phyloP scores from a whole-genome alignment of 2,113 vertebrate species.

The Coptodon rendalli region DNA sequence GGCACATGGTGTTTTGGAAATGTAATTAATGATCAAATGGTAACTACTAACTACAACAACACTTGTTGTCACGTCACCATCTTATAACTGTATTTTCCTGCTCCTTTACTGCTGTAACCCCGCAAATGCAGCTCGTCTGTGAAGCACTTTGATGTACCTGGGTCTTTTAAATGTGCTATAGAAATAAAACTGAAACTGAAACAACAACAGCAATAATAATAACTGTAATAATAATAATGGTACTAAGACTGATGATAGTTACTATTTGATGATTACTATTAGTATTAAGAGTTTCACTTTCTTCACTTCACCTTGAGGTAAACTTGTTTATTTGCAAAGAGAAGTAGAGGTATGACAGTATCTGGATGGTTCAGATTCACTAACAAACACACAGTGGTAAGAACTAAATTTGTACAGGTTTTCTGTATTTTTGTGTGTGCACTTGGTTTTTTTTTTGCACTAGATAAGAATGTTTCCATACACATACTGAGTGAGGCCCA shows the following conservation, averaged over 20 bases:
- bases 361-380: background rate
- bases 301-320: background rate
- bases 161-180: no score
- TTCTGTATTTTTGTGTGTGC: background rate
- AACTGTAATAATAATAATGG: background rate
- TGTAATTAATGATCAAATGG: background rate
- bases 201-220: background rate
- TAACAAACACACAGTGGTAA: background rate
- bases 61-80: background rate
- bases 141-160: no score
- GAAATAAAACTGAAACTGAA: background rate
- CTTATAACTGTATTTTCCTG: no score
- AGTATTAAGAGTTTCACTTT: background rate
- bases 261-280: background rate
- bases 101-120: no score
- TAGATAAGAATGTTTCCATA: background rate
- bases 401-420: background rate
- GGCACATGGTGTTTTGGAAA: background rate
- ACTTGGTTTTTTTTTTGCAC: background rate
- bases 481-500: background rate
- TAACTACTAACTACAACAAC: accelerated
- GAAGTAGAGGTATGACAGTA: background rate
- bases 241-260: background rate
- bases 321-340: background rate
- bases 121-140: no score